These are phyloP conservation scores for Thecocarcelia acutangulata DNA, from an alignment of 2,888 invertebrate species.

Conservation along the genomic window DNA sequence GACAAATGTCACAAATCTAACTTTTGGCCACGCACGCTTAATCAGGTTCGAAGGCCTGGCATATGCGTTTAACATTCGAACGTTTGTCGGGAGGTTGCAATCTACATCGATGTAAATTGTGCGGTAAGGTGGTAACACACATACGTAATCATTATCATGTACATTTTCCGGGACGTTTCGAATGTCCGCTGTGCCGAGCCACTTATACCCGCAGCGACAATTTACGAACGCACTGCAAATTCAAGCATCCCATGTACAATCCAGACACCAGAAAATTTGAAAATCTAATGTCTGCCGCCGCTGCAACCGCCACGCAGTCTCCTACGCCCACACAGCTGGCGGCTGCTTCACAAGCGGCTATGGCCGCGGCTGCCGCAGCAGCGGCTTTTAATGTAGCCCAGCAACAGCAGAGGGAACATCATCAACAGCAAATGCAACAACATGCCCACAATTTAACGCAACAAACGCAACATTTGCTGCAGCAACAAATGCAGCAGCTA, in stretches of 20 bases:
- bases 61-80: constrained; percentile 97
- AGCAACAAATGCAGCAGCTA: constrained; percentile 73
- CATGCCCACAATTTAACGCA: constrained; percentile 74
- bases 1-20: constrained; percentile 36
- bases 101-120: constrained; percentile 96
- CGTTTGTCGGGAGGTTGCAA: constrained; percentile 95
- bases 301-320: constrained; percentile 82
- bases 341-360: constrained; percentile 82
- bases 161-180: constrained; percentile 95
- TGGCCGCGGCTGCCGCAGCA: constrained; percentile 81
- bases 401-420: constrained; percentile 76
- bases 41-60: constrained; percentile 97
- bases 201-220: constrained; percentile 96
- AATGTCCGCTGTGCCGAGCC: constrained; percentile 94
- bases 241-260: constrained; percentile 93
- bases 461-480: constrained; percentile 73
- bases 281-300: constrained; percentile 84
- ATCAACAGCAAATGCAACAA: constrained; percentile 73
- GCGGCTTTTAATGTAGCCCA: constrained; percentile 78
- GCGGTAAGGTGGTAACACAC: constrained; percentile 96
- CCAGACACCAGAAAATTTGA: constrained; percentile 94
- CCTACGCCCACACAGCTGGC: constrained; percentile 83
- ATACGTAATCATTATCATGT: constrained; percentile 97
- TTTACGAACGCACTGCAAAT: constrained; percentile 95
- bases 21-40: constrained; percentile 78